A percentile compares a stretch with the other conserved stretches of the same genome.
These are phyloP conservation scores for Petrocephalus zakoni DNA, from an alignment of 2,113 vertebrate genomes.

Conservation along the genomic window DNA sequence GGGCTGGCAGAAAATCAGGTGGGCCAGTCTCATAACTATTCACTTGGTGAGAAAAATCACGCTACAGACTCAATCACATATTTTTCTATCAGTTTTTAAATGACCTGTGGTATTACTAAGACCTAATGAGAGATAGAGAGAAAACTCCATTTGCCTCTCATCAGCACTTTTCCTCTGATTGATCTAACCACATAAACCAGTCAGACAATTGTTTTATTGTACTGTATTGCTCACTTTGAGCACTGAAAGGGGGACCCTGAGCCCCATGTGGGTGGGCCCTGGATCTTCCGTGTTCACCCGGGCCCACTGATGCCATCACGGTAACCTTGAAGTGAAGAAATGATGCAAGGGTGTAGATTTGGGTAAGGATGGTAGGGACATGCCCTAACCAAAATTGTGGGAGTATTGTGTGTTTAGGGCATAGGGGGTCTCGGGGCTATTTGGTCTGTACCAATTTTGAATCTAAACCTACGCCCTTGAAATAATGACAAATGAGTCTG, in stretches of 20 bases:
- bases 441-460: background rate
- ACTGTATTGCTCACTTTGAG: background rate
- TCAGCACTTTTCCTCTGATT: background rate
- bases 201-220: background rate
- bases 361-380: background rate
- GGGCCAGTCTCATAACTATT: background rate
- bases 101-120: background rate
- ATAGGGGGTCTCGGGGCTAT: background rate
- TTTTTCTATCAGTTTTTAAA: background rate
- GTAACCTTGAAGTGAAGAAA: background rate
- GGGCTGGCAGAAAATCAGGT: background rate
- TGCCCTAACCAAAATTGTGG: background rate
- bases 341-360: background rate
- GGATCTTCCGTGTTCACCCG: too few species aligned
- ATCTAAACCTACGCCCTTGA: background rate
- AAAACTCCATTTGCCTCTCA: background rate
- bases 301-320: too few species aligned
- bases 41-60: background rate
- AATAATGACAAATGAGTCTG: background rate
- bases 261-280: too few species aligned
- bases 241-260: background rate
- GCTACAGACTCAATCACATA: background rate
- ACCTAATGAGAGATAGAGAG: background rate
- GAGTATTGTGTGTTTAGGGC: background rate
- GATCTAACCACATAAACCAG: background rate